phyloP scores from a whole-genome alignment of 35 echinoderm and acorn worm species.

The Heliocidaris tuberculata region DNA sequence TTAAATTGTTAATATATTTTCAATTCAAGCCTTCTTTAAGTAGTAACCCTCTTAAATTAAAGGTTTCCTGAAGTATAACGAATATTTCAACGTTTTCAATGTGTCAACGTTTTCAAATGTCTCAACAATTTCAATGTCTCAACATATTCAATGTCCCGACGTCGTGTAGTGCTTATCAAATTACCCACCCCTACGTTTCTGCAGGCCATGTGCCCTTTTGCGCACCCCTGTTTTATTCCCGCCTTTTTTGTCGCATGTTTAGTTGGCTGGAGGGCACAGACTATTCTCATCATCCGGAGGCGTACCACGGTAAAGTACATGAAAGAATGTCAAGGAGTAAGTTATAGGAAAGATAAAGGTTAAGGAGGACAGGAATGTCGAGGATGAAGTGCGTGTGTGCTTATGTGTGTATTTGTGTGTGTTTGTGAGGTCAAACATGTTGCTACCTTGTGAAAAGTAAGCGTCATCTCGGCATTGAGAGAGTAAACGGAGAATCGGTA shows the following conservation, averaged over 20 bases:
- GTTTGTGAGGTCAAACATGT: too few species aligned
- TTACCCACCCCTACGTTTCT: background rate
- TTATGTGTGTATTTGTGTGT: too few species aligned
- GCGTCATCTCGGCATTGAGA: too few species aligned
- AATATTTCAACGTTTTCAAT: background rate
- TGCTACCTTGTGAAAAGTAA: too few species aligned
- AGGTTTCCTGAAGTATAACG: background rate
- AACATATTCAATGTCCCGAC: background rate
- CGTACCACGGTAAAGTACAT: background rate
- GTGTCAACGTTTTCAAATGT: background rate
- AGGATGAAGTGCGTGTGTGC: background rate
- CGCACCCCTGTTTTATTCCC: background rate
- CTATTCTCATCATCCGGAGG: background rate
- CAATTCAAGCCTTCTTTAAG: too few species aligned
- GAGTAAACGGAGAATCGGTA: too few species aligned
- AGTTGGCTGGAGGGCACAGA: background rate
- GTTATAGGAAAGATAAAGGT: background rate
- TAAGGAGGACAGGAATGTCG: background rate
- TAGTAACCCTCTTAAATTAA: too few species aligned
- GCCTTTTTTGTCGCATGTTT: slow-evolving; percentile 1
- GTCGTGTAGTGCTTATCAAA: background rate
- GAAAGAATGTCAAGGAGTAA: background rate
- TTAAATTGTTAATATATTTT: too few species aligned
- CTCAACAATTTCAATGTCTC: background rate
- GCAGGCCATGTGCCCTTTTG: background rate